Evolutionary conservation across 2,797 vertebrate genomes (phyloP), one percentile per base, ranked within the genome.

Genomic region (Nannoperca obscura): DNA sequence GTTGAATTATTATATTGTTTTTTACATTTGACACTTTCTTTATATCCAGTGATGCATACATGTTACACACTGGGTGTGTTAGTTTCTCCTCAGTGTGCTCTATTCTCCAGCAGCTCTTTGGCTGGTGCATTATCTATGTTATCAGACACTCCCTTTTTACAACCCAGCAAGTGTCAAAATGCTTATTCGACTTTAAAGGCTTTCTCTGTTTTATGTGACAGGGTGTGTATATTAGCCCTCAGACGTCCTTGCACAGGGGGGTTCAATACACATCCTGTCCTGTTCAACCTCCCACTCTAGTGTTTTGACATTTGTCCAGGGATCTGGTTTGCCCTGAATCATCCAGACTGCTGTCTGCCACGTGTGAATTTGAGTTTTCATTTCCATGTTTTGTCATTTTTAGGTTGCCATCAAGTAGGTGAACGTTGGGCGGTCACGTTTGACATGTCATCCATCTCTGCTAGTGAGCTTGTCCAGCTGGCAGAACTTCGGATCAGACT

Each of bases 361-460:
- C 74, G 53, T 69, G 75, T 63, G 27, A 73, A 24, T 74, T 34
- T 71, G 36, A 64, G 6, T 63, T 76, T 32, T 70, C 30, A 62
- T 68, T 76, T 42, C 38, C 10, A 20, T 40, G 44, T 53, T 69
- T 62, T 30, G 11, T 74, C 38, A n/a, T 67, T 79, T 77, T 83
- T 86, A 97, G 97, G 91, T 65, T 96, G 89, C 55, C 67, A 92
- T 75, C 95, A 95, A 89, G 85, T 80, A 2, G 95, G 92, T 7
- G 90, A 95, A 34, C 94, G 86, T 72, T 97, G 97, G 97, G 92
- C 80, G 0, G 78, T 97, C 53, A 94, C 92, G 2, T 97, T 98
- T 55, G 97, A 98, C 94, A 94, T 97, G 95, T 96, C 96, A 2
- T 96, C 96, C 15, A 85, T 97, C 15, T 95, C 95, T n/a, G 76